A percentile compares a stretch with the other conserved stretches of the same genome.
Evolutionary conservation across 1,140 invertebrate species (phyloP).

Genomic region (Arion vulgaris): DNA sequence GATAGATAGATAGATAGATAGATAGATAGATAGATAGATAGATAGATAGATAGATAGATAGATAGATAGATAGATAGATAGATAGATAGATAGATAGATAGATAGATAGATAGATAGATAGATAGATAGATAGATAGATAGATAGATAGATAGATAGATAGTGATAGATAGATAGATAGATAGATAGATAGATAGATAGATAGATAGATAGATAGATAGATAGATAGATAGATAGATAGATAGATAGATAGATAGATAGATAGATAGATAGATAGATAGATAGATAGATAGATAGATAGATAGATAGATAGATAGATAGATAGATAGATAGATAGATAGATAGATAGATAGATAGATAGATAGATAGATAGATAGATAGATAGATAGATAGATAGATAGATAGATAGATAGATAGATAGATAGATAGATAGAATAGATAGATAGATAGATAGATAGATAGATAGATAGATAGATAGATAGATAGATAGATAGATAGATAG

Average conservation of each 20-base stretch:
- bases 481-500: background rate
- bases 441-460: constrained; percentile 1
- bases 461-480: constrained; percentile 7
- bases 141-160: too few species aligned
- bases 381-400: constrained; percentile 9
- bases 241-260: constrained; percentile 8
- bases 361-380: constrained; percentile 10
- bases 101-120: too few species aligned
- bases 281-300: background rate
- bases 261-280: background rate
- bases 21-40: too few species aligned
- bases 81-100: too few species aligned
- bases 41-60: too few species aligned
- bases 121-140: too few species aligned
- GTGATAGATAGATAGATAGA: too few species aligned
- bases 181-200: too few species aligned
- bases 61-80: too few species aligned
- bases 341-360: constrained; percentile 17
- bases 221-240: constrained; percentile 6
- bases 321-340: background rate
- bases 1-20: too few species aligned
- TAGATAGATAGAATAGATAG: too few species aligned
- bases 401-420: constrained; percentile 18
- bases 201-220: background rate
- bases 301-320: background rate